Base-by-base conservation (phyloP, 1,140 invertebrate genomes). In the Samia ricini region DNA sequence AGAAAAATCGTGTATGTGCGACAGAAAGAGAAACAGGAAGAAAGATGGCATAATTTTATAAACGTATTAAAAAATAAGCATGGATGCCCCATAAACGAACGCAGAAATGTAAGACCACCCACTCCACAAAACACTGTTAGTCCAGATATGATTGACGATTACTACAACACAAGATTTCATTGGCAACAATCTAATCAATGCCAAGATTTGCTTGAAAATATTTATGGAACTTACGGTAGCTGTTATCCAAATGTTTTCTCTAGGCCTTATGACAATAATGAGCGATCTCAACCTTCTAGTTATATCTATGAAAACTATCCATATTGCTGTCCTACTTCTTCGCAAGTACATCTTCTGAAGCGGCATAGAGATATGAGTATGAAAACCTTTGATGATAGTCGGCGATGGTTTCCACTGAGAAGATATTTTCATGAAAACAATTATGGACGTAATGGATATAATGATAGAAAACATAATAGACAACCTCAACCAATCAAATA, bases 1-100 rank as follows among this genome's bases (percentile, higher is more conserved):
- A 69, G 62, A 48, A 76, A 76, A 52, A 60, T 87, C 60, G 60
- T 73, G 5, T 52, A 69, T 15, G 67, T 63, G 3, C 66, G 79
- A 52, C 62, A 83, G 21, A 72, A 23, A 62, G 77, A 87, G 57
- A 84, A 76, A 69, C 60, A 78, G 24, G 69, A 63, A 33, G 74
- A 77, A 48, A 64, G 59, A 5, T 86, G 78, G 79, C 82, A 86
- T 66, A 81, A 83, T 49, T 85, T 78, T 60, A 85, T 88, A 24
- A 80, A 81, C 60, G 69, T 76, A 36, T 60, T 88, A 36, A 79
- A 77, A 62, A 77, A 72, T 58, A 83, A 80, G 66, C 79, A 88
- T 29, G 50, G 54, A 5, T 57, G 58, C 23, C 23, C 65, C 18
- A 50, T 4, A 42, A 42, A 42, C n/a, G 12, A 42, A 42, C 33